Evolutionary conservation across 2,797 vertebrate species (phyloP).

Genomic region (Poliocrania exsul): DNA sequence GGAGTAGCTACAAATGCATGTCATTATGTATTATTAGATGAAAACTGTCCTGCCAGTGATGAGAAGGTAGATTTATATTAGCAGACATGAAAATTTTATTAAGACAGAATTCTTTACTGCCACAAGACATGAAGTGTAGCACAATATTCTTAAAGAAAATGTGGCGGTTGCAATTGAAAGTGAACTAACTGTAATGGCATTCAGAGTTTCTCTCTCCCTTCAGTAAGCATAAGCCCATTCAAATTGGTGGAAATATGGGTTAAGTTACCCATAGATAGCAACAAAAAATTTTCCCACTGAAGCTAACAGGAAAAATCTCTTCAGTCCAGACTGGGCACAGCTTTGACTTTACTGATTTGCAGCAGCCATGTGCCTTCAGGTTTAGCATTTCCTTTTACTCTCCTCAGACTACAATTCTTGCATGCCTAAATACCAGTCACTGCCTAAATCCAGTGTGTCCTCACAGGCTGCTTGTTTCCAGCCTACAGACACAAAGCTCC

Average conservation of each 20-base stretch:
- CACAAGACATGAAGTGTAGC: not conserved
- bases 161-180: not conserved
- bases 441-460: not conserved
- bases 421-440: not conserved
- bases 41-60: not conserved
- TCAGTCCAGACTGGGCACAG: not conserved
- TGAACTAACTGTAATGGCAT: not conserved
- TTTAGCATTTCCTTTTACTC: not conserved
- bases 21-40: not conserved
- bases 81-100: not conserved
- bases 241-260: not conserved
- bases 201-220: not conserved
- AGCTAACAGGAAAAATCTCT: not conserved
- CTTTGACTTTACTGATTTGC: not conserved
- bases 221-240: not conserved
- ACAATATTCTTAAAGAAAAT: not conserved
- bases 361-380: not conserved
- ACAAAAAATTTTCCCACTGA: not conserved
- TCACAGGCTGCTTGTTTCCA: not conserved
- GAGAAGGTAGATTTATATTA: not conserved
- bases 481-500: not conserved
- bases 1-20: not conserved
- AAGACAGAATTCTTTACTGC: slow-evolving; percentile 9
- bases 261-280: not conserved
- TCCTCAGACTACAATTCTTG: not conserved